These are phyloP conservation scores for Pocillopora meandrina DNA, from an alignment of 92 coral and sea anemone genomes.

Conservation along the genomic window DNA sequence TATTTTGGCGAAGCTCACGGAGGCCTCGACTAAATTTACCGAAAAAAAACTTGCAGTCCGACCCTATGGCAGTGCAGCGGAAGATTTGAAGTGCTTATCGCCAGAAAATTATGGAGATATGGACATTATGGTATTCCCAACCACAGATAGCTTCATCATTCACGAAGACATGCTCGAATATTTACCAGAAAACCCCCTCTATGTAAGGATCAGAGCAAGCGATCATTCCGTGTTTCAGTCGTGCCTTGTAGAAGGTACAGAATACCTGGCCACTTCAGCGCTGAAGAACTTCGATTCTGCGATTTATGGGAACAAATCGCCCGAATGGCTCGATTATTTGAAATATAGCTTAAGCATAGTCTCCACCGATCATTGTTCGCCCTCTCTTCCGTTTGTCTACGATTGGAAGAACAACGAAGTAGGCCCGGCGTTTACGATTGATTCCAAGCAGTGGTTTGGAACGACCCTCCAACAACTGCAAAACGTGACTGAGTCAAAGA, in stretches of 20 bases:
- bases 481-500: background rate
- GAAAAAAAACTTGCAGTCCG: background rate
- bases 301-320: slow-evolving; percentile 43
- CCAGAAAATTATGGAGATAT: slow-evolving; percentile 66
- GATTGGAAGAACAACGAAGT: background rate
- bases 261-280: slow-evolving; percentile 55
- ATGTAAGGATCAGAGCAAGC: slow-evolving; percentile 55
- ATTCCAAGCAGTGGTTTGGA: background rate
- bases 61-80: slow-evolving; percentile 66
- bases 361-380: no score
- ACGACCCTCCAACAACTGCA: background rate
- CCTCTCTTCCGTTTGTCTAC: background rate
- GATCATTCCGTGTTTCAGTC: slow-evolving; percentile 58
- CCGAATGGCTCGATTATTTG: no score
- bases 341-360: background rate
- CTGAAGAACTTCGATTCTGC: slow-evolving; percentile 59
- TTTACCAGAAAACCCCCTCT: slow-evolving; percentile 28
- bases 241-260: slow-evolving; percentile 49
- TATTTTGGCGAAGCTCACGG: background rate
- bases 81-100: slow-evolving; percentile 50
- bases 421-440: slow-evolving; percentile 15
- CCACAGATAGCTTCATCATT: slow-evolving; percentile 38
- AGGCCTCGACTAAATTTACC: background rate
- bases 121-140: slow-evolving; percentile 63
- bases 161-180: slow-evolving; percentile 45